These are phyloP conservation scores for Cynocephalus volans DNA, from an alignment of 2,113 vertebrate species.

Conservation along the genomic window DNA sequence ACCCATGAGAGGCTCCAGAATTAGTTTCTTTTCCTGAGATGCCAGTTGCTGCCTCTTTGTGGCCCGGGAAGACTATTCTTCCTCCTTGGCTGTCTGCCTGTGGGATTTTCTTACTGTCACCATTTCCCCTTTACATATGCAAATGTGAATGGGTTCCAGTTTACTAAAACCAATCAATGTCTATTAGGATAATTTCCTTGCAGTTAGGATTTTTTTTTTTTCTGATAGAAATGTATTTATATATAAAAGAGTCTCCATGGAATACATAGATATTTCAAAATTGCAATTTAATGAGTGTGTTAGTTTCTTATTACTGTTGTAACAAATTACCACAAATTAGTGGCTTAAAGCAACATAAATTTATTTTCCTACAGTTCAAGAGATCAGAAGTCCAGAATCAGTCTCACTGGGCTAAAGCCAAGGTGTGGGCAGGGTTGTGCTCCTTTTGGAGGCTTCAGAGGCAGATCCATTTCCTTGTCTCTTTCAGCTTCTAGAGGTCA, in stretches of 20 bases:
- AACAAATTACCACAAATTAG: conserved; percentile 51
- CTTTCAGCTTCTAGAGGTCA: not conserved
- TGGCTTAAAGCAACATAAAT: not conserved
- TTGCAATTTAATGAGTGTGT: not conserved
- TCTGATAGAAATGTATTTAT: conserved; percentile 23
- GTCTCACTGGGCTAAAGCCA: conserved; percentile 16
- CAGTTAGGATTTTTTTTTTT: not conserved
- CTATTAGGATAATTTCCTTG: not conserved
- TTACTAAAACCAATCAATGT: not conserved
- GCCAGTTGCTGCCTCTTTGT: not conserved
- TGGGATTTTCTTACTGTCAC: not conserved
- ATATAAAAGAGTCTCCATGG: not conserved
- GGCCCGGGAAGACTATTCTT: not conserved
- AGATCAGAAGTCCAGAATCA: conserved; percentile 1
- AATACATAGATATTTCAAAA: conserved; percentile 24
- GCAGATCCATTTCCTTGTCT: conserved; percentile 2
- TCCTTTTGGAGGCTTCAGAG: conserved; percentile 46
- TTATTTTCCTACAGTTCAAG: not conserved
- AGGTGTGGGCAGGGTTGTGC: not conserved
- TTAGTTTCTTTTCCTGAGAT: not conserved
- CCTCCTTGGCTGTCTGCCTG: not conserved
- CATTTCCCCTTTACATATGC: not conserved
- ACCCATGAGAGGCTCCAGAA: not conserved
- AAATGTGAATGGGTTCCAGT: conserved; percentile 11
- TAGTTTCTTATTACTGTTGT: not conserved